Evolutionary conservation across 2,113 vertebrate species (phyloP), one percentile per base, ranked within the genome.

Genomic region (Cyprinodon tularosa): DNA sequence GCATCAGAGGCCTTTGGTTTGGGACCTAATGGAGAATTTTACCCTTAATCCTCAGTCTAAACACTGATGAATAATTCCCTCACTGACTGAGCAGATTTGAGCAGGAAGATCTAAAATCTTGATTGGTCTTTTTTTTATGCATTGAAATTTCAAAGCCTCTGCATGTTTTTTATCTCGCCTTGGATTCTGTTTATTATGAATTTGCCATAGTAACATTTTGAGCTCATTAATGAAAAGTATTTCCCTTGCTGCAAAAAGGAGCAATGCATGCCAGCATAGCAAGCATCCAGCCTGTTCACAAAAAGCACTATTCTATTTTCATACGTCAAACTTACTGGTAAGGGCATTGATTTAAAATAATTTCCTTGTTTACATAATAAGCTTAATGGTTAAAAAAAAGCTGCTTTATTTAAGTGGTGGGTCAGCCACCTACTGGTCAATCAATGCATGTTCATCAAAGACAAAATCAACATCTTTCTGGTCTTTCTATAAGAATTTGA

Each of bases 1-100:
- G 62, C 11, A 44, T 14, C 38, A 36, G 36, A 8, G 22, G 68
- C 70, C 22, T 68, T 60, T 6, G 50, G 20, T 15, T 20, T 9
- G 17, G 20, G 9, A 57, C 75, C 36, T 72, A 29, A 45, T 64
- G 39, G 47, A 60, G 63, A 22, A 12, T 15, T 12, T 76, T 69
- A 83, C 77, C 72, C 44, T 66, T 63, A 44, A n/a, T 1, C 40
- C 50, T 61, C 62, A 66, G 14, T 53, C 71, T 39, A 66, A 50
- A 6, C 13, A 1, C n/a, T 44, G 17, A 20, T 12, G 42, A 38
- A 2, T 3, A 0, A 53, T 66, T 68, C 72, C 42, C 53, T 62
- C 38, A 71, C 14, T 66, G 11, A 44, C 14, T 38, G 29, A 37
- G 5, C 38, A 22, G 38, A 48, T 66, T 11, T 53, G 45, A 68